Evolutionary conservation across 2,113 vertebrate genomes (phyloP).

Genomic region (Pipa parva): DNA sequence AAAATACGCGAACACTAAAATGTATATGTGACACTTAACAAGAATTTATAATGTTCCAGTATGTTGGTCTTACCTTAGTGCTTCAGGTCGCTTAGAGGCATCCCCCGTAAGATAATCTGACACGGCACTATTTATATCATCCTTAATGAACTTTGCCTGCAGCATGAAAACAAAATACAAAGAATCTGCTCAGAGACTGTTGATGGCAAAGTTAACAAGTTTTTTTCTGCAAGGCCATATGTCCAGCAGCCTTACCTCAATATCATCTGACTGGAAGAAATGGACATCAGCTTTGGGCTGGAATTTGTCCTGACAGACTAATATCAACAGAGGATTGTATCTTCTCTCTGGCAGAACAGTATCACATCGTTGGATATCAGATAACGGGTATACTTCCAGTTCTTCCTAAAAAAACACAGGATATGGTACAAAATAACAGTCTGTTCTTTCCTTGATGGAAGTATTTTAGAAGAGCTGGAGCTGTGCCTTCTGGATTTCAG

Average conservation of each 20-base stretch:
- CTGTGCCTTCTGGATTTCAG: too few species aligned
- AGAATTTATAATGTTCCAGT: too few species aligned
- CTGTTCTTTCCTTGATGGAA: too few species aligned
- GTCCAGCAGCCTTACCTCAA: conserved; percentile 59
- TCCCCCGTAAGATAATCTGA: conserved; percentile 54
- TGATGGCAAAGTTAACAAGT: background rate
- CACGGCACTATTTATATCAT: conserved; percentile 65
- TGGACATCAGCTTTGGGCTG: conserved; percentile 69
- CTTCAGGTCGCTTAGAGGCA: conserved; percentile 50
- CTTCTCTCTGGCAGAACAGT: conserved; percentile 55
- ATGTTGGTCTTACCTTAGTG: conserved; percentile 59
- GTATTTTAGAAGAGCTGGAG: too few species aligned
- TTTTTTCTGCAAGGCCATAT: background rate
- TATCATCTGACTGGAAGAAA: conserved; percentile 72
- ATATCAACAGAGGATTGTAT: conserved; percentile 64
- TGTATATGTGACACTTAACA: too few species aligned
- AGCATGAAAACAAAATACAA: conserved; percentile 13
- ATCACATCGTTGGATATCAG: conserved; percentile 68
- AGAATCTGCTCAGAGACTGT: background rate
- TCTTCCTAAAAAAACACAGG: conserved; percentile 63
- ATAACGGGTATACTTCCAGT: conserved; percentile 66
- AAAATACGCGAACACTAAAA: too few species aligned
- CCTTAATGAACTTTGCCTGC: conserved; percentile 69
- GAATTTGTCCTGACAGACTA: conserved; percentile 66
- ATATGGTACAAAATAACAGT: background rate